Evolutionary conservation across 2,113 vertebrate species (phyloP).

Genomic region (Paralichthys olivaceus): DNA sequence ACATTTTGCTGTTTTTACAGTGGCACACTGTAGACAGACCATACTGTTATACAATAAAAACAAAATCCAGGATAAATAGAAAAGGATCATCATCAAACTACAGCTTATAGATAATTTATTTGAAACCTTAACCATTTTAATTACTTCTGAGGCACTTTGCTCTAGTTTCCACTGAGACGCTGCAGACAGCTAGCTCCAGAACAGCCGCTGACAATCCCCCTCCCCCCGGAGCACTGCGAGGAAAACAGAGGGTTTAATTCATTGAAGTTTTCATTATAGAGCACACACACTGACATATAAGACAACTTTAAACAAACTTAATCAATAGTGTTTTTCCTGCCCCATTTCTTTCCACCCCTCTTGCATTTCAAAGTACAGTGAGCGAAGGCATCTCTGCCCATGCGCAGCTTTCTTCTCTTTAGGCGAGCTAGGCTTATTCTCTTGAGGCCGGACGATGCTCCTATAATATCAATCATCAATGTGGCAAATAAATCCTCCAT

Average conservation of each 20-base stretch:
- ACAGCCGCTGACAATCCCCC: background rate
- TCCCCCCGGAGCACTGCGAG: background rate
- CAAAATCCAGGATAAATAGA: background rate
- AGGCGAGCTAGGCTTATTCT: background rate
- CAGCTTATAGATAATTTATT: background rate
- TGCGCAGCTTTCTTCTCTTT: background rate
- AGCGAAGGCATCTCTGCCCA: background rate
- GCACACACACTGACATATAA: background rate
- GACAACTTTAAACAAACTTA: background rate
- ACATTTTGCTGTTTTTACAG: too few species aligned
- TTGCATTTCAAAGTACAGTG: background rate
- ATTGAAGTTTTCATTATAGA: background rate
- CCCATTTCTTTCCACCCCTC: background rate
- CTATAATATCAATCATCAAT: background rate
- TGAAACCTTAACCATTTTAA: background rate
- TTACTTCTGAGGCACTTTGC: background rate
- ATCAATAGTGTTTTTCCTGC: background rate
- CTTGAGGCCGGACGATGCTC: background rate
- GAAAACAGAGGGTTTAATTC: constrained; percentile 1
- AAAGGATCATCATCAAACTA: background rate
- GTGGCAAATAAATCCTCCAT: background rate
- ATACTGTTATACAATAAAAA: background rate
- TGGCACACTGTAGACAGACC: too few species aligned
- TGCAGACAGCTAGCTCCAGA: background rate
- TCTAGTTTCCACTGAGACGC: background rate